Conservation (phyloP, 2,113 vertebrate genomes). For the Platichthys stellatus region DNA sequence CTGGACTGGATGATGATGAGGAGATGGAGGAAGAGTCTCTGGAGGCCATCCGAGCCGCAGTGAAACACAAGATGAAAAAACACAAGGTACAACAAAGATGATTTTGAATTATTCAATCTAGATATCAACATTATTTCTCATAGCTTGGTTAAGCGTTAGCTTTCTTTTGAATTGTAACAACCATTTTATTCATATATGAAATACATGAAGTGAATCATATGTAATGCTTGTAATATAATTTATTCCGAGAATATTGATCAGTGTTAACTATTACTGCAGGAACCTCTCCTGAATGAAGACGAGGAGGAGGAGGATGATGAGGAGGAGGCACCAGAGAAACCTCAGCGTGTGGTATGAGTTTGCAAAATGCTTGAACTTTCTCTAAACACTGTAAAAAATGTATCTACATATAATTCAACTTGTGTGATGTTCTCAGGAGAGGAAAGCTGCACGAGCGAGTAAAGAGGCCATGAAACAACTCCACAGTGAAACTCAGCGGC, state of each 20-base stretch:
- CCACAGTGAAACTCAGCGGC: conserved; percentile 94
- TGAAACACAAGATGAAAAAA: conserved; percentile 87
- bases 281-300: conserved; percentile 53
- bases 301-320: conserved; percentile 40
- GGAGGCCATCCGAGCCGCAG: conserved; percentile 86
- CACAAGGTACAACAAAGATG: conserved; percentile 78
- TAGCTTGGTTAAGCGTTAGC: too few species aligned
- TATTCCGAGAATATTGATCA: background rate
- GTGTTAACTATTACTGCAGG: conserved; percentile 37
- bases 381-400: background rate
- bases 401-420: too few species aligned
- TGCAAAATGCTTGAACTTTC: background rate
- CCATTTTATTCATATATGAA: background rate
- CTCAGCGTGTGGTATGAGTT: conserved; percentile 71
- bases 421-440: conserved; percentile 82
- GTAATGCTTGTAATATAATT: background rate
- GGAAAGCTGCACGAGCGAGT: conserved; percentile 91
- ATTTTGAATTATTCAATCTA: background rate
- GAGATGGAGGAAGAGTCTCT: conserved; percentile 89
- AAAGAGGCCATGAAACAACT: conserved; percentile 94
- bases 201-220: too few species aligned
- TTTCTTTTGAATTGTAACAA: background rate
- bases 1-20: conserved; percentile 78
- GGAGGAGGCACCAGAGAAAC: conserved; percentile 59
- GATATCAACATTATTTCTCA: too few species aligned